phyloP scores from a whole-genome alignment of 2,113 vertebrate genomes.

The Azemiops feae region DNA sequence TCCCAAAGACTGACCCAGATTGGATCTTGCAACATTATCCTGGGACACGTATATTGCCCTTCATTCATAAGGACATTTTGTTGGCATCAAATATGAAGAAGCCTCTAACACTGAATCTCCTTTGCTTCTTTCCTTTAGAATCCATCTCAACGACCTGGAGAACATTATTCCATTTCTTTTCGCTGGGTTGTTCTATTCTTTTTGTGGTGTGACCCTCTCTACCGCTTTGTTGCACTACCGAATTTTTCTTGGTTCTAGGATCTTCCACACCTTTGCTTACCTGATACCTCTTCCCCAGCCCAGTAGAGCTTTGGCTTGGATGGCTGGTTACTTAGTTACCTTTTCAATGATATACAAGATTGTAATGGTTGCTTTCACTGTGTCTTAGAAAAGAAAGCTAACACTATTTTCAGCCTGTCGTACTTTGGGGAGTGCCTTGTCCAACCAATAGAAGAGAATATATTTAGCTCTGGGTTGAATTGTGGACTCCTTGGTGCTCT shows the following conservation, averaged over 20 bases:
- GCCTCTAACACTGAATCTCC: background rate
- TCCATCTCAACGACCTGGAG: slow-evolving; percentile 92
- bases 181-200: slow-evolving; percentile 82
- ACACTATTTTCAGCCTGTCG: background rate
- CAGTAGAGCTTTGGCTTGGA: slow-evolving; percentile 74
- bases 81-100: background rate
- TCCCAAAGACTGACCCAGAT: background rate
- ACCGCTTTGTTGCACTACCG: slow-evolving; percentile 84
- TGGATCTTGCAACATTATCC: background rate
- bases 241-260: slow-evolving; percentile 75
- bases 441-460: background rate
- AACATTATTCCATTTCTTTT: slow-evolving; percentile 86
- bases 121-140: slow-evolving; percentile 68
- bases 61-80: background rate
- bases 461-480: background rate
- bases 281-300: slow-evolving; percentile 82
- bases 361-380: slow-evolving; percentile 50
- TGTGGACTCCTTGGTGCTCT: background rate
- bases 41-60: background rate
- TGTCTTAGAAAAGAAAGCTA: background rate
- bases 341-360: slow-evolving; percentile 81
- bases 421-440: background rate
- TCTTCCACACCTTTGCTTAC: slow-evolving; percentile 81
- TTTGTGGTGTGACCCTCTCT: slow-evolving; percentile 77
- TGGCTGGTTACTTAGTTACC: slow-evolving; percentile 69